phyloP scores from a whole-genome alignment of 2,797 vertebrate genomes.

The Parauchenoglanis ngamensis region DNA sequence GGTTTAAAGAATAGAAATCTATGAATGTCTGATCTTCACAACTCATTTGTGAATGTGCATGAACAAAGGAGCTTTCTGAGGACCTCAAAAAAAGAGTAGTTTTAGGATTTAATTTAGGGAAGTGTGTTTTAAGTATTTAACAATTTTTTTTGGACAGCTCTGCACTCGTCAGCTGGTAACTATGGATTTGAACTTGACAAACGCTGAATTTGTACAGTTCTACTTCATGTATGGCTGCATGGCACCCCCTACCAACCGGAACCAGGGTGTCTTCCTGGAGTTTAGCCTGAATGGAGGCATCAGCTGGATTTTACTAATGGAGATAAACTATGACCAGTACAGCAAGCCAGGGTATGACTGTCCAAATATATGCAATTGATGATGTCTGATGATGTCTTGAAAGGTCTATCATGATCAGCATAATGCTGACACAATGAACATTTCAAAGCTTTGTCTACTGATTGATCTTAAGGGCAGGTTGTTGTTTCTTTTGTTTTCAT shows the following conservation, averaged over 20 bases:
- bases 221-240: constrained; percentile 99
- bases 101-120: background rate
- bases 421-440: background rate
- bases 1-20: no score
- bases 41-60: no score
- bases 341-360: constrained; percentile 89
- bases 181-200: constrained; percentile 94
- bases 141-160: constrained; percentile 70
- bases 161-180: constrained; percentile 93
- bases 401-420: background rate
- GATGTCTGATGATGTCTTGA: background rate
- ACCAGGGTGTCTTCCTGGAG: constrained; percentile 95
- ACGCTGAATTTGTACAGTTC: constrained; percentile 96
- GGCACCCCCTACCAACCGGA: constrained; percentile 90
- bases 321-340: constrained; percentile 97
- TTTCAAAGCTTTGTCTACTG: background rate
- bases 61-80: no score
- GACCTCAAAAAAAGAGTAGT: no score
- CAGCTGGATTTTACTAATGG: constrained; percentile 90
- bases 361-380: background rate
- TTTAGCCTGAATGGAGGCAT: constrained; percentile 96
- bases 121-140: background rate
- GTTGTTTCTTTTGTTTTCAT: background rate
- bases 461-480: background rate
- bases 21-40: no score